Base-by-base conservation (phyloP, 2,888 invertebrate species). In the Dromius quadrimaculatus region DNA sequence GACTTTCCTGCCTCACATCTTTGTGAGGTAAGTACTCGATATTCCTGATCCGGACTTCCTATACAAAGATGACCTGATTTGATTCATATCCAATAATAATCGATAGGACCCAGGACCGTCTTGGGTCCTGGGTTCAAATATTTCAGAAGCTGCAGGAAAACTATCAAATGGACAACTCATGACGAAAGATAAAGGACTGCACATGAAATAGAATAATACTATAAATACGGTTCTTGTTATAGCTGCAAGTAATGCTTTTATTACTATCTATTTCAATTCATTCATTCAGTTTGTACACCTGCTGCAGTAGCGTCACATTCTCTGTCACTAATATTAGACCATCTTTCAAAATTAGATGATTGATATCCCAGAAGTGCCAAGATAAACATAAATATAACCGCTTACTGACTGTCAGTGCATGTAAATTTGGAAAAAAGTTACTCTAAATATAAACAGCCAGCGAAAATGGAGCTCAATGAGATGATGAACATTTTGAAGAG, bases 301-400 rank as follows among this genome's bases (percentile, higher is more conserved):
- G 22, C 47, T 8, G 11, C n/a, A 8, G 19, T 11, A 47, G 41
- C 4, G 15, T 41, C 41, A 41, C 41, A 41, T 2, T 41, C 50
- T 54, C 28, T 23, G 19, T 57, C 57, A 63, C 41, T 66, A 57
- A 54, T 66, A 66, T 36, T 34, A 23, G 34, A 8, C 22, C 41
- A 19, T 41, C 13, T 63, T 63, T 66, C 57, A 57, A 43, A 66
- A 41, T 66, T 22, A 66, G 41, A 66, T 66, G 66, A 66, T 66
- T 54, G 66, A 66, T 66, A 66, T 22, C 15, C 66, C 6, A 20
- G 15, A 15, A 23, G 22, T 66, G 57, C 66, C 57, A 66, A 57
- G 13, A 41, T 20, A 66, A 54, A 54, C 50, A 54, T 23, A 47
- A 54, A 65, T 63, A 63, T 65, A 65, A 38, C 38, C 13, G 38